These are phyloP conservation scores for Atractosteus spatula DNA, from an alignment of 2,113 vertebrate species.

Conservation along the genomic window DNA sequence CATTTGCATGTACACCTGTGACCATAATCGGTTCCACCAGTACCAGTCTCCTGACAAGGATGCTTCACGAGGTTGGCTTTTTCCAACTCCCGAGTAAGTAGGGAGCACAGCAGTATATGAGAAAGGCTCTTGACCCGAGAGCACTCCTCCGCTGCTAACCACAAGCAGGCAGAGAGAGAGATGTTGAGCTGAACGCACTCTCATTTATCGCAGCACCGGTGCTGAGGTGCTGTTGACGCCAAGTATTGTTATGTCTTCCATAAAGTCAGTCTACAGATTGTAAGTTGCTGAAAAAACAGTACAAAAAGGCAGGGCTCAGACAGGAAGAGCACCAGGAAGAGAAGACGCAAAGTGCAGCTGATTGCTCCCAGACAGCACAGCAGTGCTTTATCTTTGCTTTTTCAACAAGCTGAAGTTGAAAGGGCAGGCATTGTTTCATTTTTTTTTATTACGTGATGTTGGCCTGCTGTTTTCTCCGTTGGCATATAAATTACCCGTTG, in stretches of 20 bases:
- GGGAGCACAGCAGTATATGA: neutral
- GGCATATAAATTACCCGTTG: neutral
- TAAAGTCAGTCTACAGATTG: neutral
- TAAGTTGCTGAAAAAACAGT: neutral
- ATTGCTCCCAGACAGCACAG: neutral
- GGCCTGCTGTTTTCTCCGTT: slow-evolving; percentile 9
- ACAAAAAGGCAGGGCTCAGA: neutral
- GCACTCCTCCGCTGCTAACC: neutral
- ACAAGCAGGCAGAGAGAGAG: slow-evolving; percentile 18
- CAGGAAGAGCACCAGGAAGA: neutral
- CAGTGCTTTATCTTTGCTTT: slow-evolving; percentile 5
- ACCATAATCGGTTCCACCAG: too few relatives aligned
- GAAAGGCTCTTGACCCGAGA: neutral
- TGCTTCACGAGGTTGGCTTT: too few relatives aligned
- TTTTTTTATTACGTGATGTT: slow-evolving; percentile 2
- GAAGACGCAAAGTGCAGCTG: neutral
- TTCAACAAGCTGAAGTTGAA: neutral
- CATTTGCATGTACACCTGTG: too few relatives aligned
- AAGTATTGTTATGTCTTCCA: slow-evolving; percentile 34
- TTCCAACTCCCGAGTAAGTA: too few relatives aligned
- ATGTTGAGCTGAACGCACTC: neutral
- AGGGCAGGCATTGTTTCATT: neutral
- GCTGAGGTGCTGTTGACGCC: slow-evolving; percentile 6
- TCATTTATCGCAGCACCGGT: too few relatives aligned
- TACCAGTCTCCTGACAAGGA: too few relatives aligned